Evolutionary conservation across 2,113 vertebrate species (phyloP), one percentile per base, ranked within the genome.

Genomic region (Coreoperca whiteheadi): DNA sequence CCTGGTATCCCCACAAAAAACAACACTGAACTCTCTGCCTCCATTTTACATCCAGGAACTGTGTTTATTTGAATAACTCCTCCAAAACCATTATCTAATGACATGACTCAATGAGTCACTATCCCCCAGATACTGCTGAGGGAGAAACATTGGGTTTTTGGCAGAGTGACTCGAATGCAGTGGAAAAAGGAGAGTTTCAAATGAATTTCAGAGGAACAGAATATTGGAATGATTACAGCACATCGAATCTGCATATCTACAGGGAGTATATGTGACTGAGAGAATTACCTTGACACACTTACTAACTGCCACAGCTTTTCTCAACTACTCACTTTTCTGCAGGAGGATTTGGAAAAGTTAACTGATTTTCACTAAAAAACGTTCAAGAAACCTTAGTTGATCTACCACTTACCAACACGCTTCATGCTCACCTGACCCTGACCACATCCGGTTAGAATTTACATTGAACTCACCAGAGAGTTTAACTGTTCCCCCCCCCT

Each of bases 1-100:
- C 92, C 90, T 85, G 87, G 88, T 88, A 87, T 82, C 39, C 80
- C 79, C 85, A 74, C 70, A 85, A 87, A 89, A 88, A 89, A 88
- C 60, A 89, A 80, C 84, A 28, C 74, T 51, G 69, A 86, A 71
- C 79, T 79, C 54, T 71, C 81, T 71, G 78, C 76, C 82, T 93
- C 83, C 90, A 88, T 82, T 84, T 87, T 80, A 88, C 84, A 87
- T 89, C 79, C 74, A 88, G 89, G 76, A 87, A 85, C 75, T 89
- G 90, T 89, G 87, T 92, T 93, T 89, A 87, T 92, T 90, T 92
- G 88, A 92, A 85, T 89, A 89, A 85, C 88, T 84, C 81, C 88
- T 90, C 85, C 78, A 87, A 89, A 91, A 61, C 87, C 90, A 92
- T 92, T 91, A 92, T 91, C 90, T 89, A 93, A 90, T 94, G 90